Conservation (phyloP, 2,113 vertebrate genomes). For the Leptodactylus fuscus region DNA sequence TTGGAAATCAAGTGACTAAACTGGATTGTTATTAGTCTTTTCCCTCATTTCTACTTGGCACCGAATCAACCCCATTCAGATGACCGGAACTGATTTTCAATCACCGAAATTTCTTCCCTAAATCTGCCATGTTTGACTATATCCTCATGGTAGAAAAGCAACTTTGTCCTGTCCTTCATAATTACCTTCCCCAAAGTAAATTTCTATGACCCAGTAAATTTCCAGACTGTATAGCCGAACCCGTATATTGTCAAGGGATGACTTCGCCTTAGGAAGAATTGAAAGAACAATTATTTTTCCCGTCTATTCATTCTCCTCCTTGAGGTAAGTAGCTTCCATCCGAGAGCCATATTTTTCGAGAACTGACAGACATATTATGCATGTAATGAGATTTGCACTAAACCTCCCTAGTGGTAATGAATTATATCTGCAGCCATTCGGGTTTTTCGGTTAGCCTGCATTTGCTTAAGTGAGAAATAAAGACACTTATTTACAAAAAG, state of each 20-base stretch:
- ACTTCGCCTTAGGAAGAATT: background rate
- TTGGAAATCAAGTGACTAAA: too few species aligned
- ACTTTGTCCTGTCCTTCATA: background rate
- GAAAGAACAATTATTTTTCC: constrained; percentile 18
- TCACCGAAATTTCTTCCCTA: too few species aligned
- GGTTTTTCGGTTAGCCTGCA: background rate
- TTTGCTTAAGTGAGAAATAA: constrained; percentile 39
- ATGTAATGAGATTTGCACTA: constrained; percentile 26
- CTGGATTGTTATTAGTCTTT: too few species aligned
- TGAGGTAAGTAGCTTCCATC: constrained; percentile 29
- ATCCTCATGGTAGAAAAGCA: background rate
- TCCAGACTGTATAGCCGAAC: background rate
- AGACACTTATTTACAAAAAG: constrained; percentile 29
- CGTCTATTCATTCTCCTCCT: constrained; percentile 2
- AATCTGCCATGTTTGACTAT: too few species aligned
- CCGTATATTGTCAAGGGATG: constrained; percentile 2
- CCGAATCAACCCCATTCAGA: too few species aligned
- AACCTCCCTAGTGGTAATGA: constrained; percentile 33
- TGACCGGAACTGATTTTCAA: too few species aligned
- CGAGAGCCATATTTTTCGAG: constrained; percentile 11
- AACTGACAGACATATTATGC: constrained; percentile 36
- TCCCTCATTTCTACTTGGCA: too few species aligned
- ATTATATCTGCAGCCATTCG: constrained; percentile 22
- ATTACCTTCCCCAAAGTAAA: background rate
- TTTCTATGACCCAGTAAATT: background rate